Evolutionary conservation across 2,888 invertebrate species (phyloP), one percentile per base, ranked within the genome.

Genomic region (Nymphalis urticae): DNA sequence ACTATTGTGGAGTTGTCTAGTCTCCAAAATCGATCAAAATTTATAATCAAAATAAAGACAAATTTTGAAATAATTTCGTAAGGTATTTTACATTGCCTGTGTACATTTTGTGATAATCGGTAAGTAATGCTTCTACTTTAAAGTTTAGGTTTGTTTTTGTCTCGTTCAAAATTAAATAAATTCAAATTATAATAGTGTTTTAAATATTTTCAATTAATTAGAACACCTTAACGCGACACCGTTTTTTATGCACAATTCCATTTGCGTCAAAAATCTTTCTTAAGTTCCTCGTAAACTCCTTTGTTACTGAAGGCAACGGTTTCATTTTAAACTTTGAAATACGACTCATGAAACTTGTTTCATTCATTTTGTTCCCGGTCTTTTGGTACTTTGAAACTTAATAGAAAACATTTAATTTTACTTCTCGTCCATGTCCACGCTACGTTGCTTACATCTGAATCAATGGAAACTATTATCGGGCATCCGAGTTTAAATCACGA

Each of bases 301-400:
- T 70, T 70, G 70, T 70, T 63, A 48, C 50, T 17, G 32, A 64
- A 61, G 68, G 60, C 61, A 64, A 60, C 66, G 61, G 60, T 63
- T 66, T 66, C 63, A 64, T 70, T 70, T 62, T 60, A 64, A 66
- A 70, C 54, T 70, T 70, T 53, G 68, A 64, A 64, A 53, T 51
- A 21, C 17, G 63, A 64, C 66, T 32, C 36, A 24, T 58, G 61
- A 51, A 63, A 63, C 51, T 67, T 48, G 56, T 50, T 48, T 6
- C 53, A 54, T 64, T 61, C 61, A 64, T 54, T 61, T 64, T 21
- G 64, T 58, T 36, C 16, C 64, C 58, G 42, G 19, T 58, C 58
- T 10, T 58, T 58, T 58, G 36, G 36, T 58, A 32, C 61, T 61
- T 61, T 53, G 13, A 62, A 51, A 51, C 53, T 51, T 5, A 64